phyloP scores from a whole-genome alignment of 2,888 invertebrate species.

The Corbicula japonica region DNA sequence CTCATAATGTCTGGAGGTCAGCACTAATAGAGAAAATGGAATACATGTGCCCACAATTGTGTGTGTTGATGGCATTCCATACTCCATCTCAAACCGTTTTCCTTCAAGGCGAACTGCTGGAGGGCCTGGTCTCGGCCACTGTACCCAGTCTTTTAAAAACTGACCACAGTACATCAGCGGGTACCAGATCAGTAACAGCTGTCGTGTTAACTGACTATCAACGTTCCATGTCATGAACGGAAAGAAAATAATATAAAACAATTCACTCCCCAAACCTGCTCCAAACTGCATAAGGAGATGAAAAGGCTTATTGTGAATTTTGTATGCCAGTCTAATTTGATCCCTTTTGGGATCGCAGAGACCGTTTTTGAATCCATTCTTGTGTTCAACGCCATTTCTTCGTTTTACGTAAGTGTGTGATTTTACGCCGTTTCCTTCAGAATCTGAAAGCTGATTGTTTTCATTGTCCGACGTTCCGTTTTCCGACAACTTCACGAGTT shows the following conservation, averaged over 20 bases:
- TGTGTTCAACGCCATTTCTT: slow-evolving; percentile 18
- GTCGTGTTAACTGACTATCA: slow-evolving; percentile 94
- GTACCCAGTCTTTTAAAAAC: slow-evolving; percentile 94
- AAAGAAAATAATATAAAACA: slow-evolving; percentile 96
- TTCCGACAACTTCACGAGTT: slow-evolving; percentile 23
- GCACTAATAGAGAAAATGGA: slow-evolving; percentile 94
- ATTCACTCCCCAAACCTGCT: slow-evolving; percentile 95
- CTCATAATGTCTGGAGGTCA: slow-evolving; percentile 75
- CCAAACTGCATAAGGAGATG: slow-evolving; percentile 94
- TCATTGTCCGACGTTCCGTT: not conserved
- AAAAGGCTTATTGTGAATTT: slow-evolving; percentile 88
- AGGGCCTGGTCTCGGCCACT: slow-evolving; percentile 92
- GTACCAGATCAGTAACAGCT: slow-evolving; percentile 88
- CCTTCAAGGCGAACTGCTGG: slow-evolving; percentile 94
- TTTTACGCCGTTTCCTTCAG: slow-evolving; percentile 3
- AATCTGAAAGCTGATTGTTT: not conserved
- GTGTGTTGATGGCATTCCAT: slow-evolving; percentile 98
- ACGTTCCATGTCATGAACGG: slow-evolving; percentile 98
- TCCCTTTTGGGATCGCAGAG: slow-evolving; percentile 28
- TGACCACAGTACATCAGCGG: slow-evolving; percentile 88
- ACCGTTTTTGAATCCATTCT: slow-evolving; percentile 46
- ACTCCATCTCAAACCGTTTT: slow-evolving; percentile 95
- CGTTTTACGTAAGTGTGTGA: not conserved
- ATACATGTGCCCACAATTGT: slow-evolving; percentile 96
- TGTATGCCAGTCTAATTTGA: slow-evolving; percentile 61